A percentile compares a stretch with the other conserved stretches of the same genome.
Evolutionary conservation across 2,888 invertebrate genomes (phyloP).

Genomic region (Metalampra italica): DNA sequence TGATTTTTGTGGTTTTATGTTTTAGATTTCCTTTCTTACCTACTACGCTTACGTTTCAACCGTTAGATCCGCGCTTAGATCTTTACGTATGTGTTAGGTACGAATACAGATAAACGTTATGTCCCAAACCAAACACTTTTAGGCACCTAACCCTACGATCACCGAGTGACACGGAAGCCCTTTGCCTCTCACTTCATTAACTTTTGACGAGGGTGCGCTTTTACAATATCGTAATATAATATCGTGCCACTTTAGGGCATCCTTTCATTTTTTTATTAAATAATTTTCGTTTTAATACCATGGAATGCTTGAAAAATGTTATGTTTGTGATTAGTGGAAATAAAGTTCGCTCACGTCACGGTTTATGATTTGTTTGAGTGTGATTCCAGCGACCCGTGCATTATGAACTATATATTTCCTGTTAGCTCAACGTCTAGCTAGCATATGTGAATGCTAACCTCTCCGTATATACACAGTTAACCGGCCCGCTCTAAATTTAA

Average conservation of each 20-base stretch:
- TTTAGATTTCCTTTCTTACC: no score
- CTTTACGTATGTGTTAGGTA: no score
- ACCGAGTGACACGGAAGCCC: constrained; percentile 21
- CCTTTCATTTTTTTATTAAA: constrained; percentile 11
- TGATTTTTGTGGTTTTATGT: not conserved
- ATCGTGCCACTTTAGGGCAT: constrained; percentile 15
- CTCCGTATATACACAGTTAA: constrained; percentile 25
- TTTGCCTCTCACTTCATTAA: constrained; percentile 40
- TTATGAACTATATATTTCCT: constrained; percentile 62
- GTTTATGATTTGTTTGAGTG: constrained; percentile 40
- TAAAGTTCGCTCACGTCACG: constrained; percentile 20
- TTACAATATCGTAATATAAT: constrained; percentile 25
- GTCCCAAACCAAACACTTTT: not conserved
- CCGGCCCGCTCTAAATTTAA: constrained; percentile 42
- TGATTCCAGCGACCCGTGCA: constrained; percentile 52
- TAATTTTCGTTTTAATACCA: not conserved
- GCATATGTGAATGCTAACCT: constrained; percentile 9
- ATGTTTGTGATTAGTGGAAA: not conserved
- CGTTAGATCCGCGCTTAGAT: no score
- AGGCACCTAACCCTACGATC: not conserved
- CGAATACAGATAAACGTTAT: not conserved
- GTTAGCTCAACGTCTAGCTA: constrained; percentile 39
- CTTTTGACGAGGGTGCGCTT: constrained; percentile 33
- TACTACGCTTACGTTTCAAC: no score
- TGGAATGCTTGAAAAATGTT: no score